phyloP scores from a whole-genome alignment of 92 coral and sea anemone species.

The Porites rus region DNA sequence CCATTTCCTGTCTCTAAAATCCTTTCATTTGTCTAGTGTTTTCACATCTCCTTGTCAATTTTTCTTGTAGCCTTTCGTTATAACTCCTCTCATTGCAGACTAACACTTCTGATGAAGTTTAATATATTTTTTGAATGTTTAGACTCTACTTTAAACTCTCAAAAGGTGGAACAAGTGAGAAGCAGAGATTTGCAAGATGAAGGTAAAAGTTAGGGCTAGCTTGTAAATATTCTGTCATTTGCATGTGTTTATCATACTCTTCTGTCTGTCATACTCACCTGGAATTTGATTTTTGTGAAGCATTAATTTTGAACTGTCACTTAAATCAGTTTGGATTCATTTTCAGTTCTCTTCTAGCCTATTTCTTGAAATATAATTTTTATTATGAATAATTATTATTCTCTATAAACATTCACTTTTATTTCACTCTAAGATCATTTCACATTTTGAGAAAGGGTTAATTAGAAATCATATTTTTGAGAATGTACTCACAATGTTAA shows the following conservation, averaged over 20 bases:
- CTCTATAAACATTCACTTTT: not conserved
- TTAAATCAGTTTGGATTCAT: not conserved
- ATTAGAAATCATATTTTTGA: not conserved
- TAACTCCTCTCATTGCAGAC: not conserved
- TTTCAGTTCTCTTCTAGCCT: not conserved
- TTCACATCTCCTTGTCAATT: not conserved
- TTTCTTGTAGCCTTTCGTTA: not conserved
- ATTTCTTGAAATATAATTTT: too few species aligned
- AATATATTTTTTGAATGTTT: constrained; percentile 1
- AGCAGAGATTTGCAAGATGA: constrained; percentile 24
- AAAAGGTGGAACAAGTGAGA: constrained; percentile 9
- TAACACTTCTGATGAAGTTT: constrained; percentile 12
- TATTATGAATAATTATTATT: too few species aligned
- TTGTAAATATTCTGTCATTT: not conserved
- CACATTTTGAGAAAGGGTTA: not conserved
- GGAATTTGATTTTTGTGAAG: not conserved
- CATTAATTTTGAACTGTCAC: not conserved
- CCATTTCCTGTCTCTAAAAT: constrained; percentile 31
- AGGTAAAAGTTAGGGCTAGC: constrained; percentile 13
- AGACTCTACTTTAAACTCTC: constrained; percentile 48
- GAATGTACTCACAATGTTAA: not conserved
- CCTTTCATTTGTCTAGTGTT: constrained; percentile 23
- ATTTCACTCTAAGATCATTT: not conserved
- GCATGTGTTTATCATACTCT: constrained; percentile 20
- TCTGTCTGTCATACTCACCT: constrained; percentile 8